These are phyloP conservation scores for Trypoxylus dichotomus DNA, from an alignment of 1,140 invertebrate genomes.

Conservation along the genomic window DNA sequence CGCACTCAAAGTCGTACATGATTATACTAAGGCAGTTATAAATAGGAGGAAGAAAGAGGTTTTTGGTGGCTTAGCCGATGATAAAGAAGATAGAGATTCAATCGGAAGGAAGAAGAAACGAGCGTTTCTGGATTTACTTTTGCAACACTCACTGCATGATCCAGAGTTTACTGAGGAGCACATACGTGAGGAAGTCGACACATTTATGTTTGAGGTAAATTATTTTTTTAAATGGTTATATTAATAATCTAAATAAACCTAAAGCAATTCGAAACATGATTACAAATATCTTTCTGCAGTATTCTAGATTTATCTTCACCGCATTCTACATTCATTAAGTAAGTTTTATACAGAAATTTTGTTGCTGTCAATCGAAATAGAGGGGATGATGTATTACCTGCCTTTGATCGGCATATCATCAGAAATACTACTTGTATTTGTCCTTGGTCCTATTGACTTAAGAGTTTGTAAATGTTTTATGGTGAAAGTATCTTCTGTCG, in stretches of 20 bases:
- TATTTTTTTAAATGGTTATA: neutral
- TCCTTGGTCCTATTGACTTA: no score
- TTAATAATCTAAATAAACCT: neutral
- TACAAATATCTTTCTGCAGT: no score
- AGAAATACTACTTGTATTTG: no score
- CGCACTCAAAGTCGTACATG: slow-evolving; percentile 66
- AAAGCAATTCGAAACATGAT: no score
- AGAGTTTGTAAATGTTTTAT: no score
- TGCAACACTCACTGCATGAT: slow-evolving; percentile 63
- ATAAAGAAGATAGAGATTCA: slow-evolving; percentile 33
- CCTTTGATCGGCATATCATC: no score
- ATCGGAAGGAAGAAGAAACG: slow-evolving; percentile 58
- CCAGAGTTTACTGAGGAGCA: slow-evolving; percentile 62
- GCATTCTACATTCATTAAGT: no score
- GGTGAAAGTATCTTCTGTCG: no score
- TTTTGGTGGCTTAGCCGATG: neutral
- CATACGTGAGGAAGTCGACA: slow-evolving; percentile 83
- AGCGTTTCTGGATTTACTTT: slow-evolving; percentile 77
- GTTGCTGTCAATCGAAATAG: no score
- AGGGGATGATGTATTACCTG: no score
- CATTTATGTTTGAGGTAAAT: slow-evolving; percentile 79
- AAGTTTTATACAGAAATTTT: no score
- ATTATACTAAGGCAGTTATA: slow-evolving; percentile 67
- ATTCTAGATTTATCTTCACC: no score
- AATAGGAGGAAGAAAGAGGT: slow-evolving; percentile 51